Conservation (phyloP, 2,113 vertebrate species). For the Mixornis gularis region DNA sequence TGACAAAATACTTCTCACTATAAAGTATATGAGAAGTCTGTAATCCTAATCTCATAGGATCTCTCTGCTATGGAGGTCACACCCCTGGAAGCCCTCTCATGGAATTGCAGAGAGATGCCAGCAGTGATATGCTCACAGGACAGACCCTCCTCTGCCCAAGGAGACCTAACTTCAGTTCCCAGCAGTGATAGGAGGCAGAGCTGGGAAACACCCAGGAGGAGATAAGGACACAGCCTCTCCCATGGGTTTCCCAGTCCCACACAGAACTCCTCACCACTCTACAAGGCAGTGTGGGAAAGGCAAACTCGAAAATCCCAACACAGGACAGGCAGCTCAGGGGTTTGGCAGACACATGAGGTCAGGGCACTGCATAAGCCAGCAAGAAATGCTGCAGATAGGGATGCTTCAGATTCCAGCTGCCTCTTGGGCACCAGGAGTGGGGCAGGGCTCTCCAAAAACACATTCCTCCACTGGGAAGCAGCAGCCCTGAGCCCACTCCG, state of each 20-base stretch:
- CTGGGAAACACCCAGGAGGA: not conserved
- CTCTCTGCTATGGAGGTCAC: not conserved
- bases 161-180: not conserved
- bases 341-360: not conserved
- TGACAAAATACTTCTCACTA: not conserved
- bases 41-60: not conserved
- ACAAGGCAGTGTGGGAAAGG: accelerated
- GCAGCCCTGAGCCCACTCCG: not conserved
- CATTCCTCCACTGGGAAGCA: conserved; percentile 13
- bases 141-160: not conserved
- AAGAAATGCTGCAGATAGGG: conserved; percentile 10
- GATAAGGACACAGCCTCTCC: not conserved
- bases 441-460: conserved; percentile 9
- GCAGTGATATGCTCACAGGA: not conserved
- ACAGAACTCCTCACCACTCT: not conserved
- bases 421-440: not conserved
- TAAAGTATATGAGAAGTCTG: not conserved
- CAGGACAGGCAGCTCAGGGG: not conserved
- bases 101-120: not conserved
- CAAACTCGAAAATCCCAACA: accelerated
- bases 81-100: not conserved
- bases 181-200: not conserved
- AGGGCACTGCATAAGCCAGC: not conserved
- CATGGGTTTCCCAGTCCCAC: not conserved
- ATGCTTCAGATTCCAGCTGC: conserved; percentile 45